Evolutionary conservation across 2,888 invertebrate species (phyloP), one percentile per base, ranked within the genome.

Genomic region (Phlogophora meticulosa): DNA sequence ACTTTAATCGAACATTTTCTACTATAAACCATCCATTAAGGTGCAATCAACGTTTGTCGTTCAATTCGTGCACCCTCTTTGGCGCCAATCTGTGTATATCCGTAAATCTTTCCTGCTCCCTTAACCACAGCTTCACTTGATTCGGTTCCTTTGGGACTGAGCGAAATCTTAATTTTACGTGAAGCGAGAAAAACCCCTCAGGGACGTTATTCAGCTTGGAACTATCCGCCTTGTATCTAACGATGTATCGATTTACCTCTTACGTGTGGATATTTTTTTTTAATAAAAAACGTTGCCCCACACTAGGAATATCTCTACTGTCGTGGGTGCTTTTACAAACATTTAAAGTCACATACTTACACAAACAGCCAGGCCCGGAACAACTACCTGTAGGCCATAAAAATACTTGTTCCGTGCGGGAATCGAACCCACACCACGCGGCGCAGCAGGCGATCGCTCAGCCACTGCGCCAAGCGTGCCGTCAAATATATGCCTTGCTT

Each of bases 101-200:
- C n/a, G 34, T 48, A 68, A 61, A 69, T 60, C 65, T 48, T 52
- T 72, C 46, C n/a, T 13, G 45, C 49, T 36, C 11, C 24, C 53
- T 15, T 58, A 70, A 58, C 66, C 75, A 58, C 81, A 52, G 52
- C 32, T 59, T 62, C 55, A 17, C 51, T 64, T 17, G 24, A 52
- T 48, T 66, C 59, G 43, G 58, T 74, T 45, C 75, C 68, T 71
- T 52, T 45, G 75, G 63, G 76, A 49, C 45, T 15, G 43, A 22
- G 17, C 17, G 57, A 75, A 70, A 71, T 71, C 66, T 81, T 78
- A 68, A 78, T 78, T 80, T 71, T 63, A 67, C 68, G 55, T 53
- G 55, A 43, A 49, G 59, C 51, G 48, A 65, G 45, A 58, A 65
- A 80, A 53, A 72, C 15, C 81, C 42, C 46, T 42, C 15, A 46